phyloP scores from a whole-genome alignment of 2,888 invertebrate genomes.

The Maniola hyperantus region DNA sequence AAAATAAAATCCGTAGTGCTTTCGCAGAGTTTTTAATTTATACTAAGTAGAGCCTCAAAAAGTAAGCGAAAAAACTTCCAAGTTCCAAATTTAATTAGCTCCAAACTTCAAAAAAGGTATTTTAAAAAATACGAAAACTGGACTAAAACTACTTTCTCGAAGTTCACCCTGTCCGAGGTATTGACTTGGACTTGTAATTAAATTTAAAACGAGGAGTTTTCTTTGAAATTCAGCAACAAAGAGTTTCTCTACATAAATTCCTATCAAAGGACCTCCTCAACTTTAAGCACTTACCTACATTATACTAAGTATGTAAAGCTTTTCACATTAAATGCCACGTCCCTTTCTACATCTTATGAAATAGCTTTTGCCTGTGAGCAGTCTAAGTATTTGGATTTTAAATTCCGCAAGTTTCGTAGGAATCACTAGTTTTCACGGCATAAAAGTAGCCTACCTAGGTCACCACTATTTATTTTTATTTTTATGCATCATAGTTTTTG shows the following conservation, averaged over 20 bases:
- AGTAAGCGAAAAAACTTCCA: background rate
- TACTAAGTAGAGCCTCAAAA: slow-evolving; percentile 9
- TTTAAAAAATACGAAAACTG: slow-evolving; percentile 3
- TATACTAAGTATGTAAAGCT: too few relatives aligned
- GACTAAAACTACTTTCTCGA: slow-evolving; percentile 6
- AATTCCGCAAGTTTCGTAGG: too few relatives aligned
- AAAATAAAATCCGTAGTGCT: background rate
- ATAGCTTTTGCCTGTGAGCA: too few relatives aligned
- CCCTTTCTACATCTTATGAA: too few relatives aligned
- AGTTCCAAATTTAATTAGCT: slow-evolving; percentile 13
- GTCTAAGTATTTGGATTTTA: too few relatives aligned
- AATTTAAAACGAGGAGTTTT: slow-evolving; percentile 12
- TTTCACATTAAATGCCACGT: too few relatives aligned
- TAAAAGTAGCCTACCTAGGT: too few relatives aligned
- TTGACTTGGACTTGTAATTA: slow-evolving; percentile 16
- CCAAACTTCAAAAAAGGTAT: slow-evolving; percentile 10
- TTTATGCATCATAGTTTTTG: too few relatives aligned
- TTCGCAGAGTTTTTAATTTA: slow-evolving; percentile 6
- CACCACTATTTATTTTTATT: too few relatives aligned
- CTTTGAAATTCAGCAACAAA: slow-evolving; percentile 14
- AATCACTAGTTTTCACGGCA: too few relatives aligned
- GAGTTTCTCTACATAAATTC: background rate
- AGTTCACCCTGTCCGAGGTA: slow-evolving; percentile 8
- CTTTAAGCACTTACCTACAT: background rate
- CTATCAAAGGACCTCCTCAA: slow-evolving; percentile 4